These are phyloP conservation scores for Miichthys miiuy DNA, from an alignment of 2,797 vertebrate species.

Conservation along the genomic window DNA sequence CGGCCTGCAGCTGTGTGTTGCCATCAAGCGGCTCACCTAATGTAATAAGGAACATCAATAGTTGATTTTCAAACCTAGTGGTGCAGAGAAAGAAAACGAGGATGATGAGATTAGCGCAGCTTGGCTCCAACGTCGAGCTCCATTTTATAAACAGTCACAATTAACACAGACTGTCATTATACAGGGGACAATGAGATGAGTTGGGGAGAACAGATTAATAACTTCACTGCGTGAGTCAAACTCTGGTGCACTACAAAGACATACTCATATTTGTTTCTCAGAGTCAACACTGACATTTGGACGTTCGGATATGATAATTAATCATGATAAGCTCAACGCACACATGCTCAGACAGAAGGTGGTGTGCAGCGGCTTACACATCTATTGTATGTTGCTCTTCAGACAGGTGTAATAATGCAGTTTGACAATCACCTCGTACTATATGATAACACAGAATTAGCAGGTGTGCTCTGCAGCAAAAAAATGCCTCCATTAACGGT, in stretches of 20 bases:
- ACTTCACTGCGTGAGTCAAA: conserved; percentile 78
- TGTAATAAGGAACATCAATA: conserved; percentile 88
- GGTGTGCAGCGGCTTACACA: conserved; percentile 34
- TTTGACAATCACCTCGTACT: conserved; percentile 63
- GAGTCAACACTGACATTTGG: conserved; percentile 74
- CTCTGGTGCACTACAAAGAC: conserved; percentile 69
- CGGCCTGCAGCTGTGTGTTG: conserved; percentile 84
- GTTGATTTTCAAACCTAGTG: conserved; percentile 86
- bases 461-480: conserved; percentile 63
- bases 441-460: conserved; percentile 62
- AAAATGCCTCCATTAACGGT: conserved; percentile 66
- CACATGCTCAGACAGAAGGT: conserved; percentile 53
- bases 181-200: conserved; percentile 77
- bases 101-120: conserved; percentile 85
- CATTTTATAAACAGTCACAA: conserved; percentile 83
- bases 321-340: conserved; percentile 69
- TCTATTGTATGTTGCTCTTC: conserved; percentile 62
- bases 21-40: conserved; percentile 83
- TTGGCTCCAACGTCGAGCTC: conserved; percentile 78
- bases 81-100: conserved; percentile 82
- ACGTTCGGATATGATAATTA: conserved; percentile 76
- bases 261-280: conserved; percentile 68
- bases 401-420: conserved; percentile 71
- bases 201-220: conserved; percentile 81
- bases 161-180: conserved; percentile 86